phyloP scores from a whole-genome alignment of 2,113 vertebrate species.

The Dunckerocampus dactyliophorus region DNA sequence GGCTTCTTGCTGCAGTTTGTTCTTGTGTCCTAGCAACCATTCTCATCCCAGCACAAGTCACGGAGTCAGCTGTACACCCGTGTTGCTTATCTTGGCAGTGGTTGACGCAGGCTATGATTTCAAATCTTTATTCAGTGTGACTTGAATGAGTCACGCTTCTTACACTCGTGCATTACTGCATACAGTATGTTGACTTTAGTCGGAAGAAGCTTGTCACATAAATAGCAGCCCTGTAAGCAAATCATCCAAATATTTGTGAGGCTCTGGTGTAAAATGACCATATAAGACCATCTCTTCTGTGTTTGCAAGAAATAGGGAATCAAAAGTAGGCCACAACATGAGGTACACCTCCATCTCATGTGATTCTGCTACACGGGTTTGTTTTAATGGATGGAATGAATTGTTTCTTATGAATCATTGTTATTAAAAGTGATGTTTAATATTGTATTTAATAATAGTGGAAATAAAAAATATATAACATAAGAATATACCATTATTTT shows the following conservation, averaged over 20 bases:
- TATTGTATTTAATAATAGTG: too few species aligned
- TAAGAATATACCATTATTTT: too few species aligned
- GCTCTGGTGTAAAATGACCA: constrained; percentile 15
- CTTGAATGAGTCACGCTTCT: background rate
- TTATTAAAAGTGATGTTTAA: too few species aligned
- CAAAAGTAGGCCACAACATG: background rate
- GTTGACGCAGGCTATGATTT: too few species aligned
- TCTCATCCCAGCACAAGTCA: constrained; percentile 30
- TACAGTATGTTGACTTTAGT: constrained; percentile 16
- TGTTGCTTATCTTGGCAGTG: constrained; percentile 32
- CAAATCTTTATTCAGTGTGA: constrained; percentile 9
- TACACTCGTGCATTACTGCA: constrained; percentile 9
- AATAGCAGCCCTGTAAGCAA: constrained; percentile 20
- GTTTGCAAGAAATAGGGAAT: background rate
- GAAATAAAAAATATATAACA: too few species aligned
- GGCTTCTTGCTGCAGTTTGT: background rate
- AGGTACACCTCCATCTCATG: background rate
- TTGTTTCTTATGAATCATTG: too few species aligned
- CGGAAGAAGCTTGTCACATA: constrained; percentile 6
- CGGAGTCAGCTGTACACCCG: constrained; percentile 23
- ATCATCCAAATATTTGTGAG: constrained; percentile 28
- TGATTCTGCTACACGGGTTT: too few species aligned
- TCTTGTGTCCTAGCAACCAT: constrained; percentile 40
- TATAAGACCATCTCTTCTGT: constrained; percentile 24
- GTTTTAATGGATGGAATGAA: too few species aligned